These are phyloP conservation scores for Phylloscopus collybita DNA, from an alignment of 2,797 vertebrate genomes.

Conservation along the genomic window DNA sequence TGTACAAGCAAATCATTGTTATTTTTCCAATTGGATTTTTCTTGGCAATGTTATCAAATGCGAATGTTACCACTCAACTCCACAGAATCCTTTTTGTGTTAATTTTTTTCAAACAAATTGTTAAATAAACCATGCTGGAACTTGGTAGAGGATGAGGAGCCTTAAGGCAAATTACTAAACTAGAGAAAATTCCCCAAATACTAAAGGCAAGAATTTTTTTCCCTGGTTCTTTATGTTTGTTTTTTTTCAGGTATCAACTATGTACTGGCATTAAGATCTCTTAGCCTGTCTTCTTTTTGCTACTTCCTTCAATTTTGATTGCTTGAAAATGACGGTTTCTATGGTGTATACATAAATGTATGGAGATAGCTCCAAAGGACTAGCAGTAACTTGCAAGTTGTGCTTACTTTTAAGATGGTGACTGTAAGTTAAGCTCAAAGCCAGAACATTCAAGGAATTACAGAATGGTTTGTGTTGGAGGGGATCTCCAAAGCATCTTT, in stretches of 20 bases:
- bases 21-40: not conserved
- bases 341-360: rapidly evolving
- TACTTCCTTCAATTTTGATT: not conserved
- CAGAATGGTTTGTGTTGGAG: not conserved
- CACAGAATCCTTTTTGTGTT: not conserved
- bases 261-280: not conserved
- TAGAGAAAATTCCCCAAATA: not conserved
- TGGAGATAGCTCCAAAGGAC: not conserved
- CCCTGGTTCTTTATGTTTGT: not conserved
- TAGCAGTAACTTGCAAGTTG: rapidly evolving
- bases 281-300: not conserved
- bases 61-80: not conserved
- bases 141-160: not conserved
- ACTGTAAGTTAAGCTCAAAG: not conserved
- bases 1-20: not conserved
- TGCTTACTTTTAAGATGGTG: not conserved
- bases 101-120: not conserved
- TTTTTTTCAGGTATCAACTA: not conserved
- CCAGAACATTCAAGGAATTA: not conserved
- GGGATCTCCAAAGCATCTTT: not conserved
- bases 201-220: not conserved
- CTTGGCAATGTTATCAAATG: not conserved
- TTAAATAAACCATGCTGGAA: not conserved
- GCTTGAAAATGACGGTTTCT: not conserved
- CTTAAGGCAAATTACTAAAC: not conserved